Conservation (phyloP, 2,888 invertebrate species). For the Caenorhabditis virilis region DNA sequence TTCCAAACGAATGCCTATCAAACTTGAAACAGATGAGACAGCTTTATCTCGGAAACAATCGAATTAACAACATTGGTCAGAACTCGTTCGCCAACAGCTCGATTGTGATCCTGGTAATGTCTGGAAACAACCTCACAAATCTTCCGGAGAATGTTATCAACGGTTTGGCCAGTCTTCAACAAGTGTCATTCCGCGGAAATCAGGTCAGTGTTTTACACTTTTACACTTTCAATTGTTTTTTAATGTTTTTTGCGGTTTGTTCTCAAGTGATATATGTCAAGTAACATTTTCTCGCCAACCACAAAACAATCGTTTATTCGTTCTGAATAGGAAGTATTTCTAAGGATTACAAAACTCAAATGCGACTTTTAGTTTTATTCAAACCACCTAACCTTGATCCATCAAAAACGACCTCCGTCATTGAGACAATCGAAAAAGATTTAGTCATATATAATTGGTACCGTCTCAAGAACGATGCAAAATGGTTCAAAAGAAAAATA, state of each 20-base stretch:
- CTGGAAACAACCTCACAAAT: constrained; percentile 54
- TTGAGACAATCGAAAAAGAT: constrained; percentile 4
- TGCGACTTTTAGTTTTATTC: too few species aligned
- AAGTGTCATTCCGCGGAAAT: constrained; percentile 66
- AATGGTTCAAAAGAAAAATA: too few species aligned
- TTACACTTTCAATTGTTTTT: too few species aligned
- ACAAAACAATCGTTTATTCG: too few species aligned
- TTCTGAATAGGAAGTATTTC: too few species aligned
- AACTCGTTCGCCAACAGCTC: constrained; percentile 66
- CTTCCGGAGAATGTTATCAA: constrained; percentile 55
- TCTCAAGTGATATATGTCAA: too few species aligned
- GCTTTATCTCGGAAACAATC: constrained; percentile 60
- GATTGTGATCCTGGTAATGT: constrained; percentile 59
- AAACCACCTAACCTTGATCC: constrained; percentile 8
- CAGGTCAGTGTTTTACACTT: too few species aligned
- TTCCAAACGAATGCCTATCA: constrained; percentile 49
- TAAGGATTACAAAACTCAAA: too few species aligned
- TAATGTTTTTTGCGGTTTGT: too few species aligned
- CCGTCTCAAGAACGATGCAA: too few species aligned
- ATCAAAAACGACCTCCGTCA: background rate
- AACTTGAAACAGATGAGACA: constrained; percentile 59
- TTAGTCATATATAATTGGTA: constrained; percentile 4
- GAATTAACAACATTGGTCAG: constrained; percentile 42
- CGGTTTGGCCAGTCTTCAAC: constrained; percentile 61
- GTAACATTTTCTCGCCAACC: too few species aligned